Conservation (phyloP, 2,888 invertebrate species). For the Melinaea menophilus region DNA sequence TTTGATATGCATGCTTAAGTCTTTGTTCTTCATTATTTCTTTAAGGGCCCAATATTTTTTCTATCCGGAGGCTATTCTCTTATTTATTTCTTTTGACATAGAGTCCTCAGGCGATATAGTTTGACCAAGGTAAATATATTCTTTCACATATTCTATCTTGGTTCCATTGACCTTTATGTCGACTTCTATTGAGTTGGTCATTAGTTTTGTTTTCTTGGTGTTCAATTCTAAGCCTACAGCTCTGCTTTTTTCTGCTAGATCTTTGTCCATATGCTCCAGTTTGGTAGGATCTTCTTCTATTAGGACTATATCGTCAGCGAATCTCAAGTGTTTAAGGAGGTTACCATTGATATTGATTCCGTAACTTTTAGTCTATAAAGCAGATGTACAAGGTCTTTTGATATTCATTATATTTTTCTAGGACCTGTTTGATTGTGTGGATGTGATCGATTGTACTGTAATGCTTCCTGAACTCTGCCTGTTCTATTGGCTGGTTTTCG, state of each 20-base stretch:
- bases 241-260: constrained; percentile 5
- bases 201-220: neutral
- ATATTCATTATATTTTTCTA: constrained; percentile 16
- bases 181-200: no score
- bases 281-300: constrained; percentile 3
- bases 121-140: constrained; percentile 17
- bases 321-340: constrained; percentile 6
- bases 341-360: constrained; percentile 3
- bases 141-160: constrained; percentile 4
- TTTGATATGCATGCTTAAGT: no score
- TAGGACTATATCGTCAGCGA: constrained; percentile 12
- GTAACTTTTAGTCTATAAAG: constrained; percentile 20
- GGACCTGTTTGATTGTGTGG: constrained; percentile 23
- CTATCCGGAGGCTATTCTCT: constrained; percentile 19
- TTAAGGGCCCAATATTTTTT: neutral
- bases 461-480: constrained; percentile 28
- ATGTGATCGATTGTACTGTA: constrained; percentile 29
- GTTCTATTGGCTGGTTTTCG: no score
- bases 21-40: no score
- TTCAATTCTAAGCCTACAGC: constrained; percentile 9
- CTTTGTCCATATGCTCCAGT: neutral
- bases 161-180: no score
- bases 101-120: constrained; percentile 16
- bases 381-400: constrained; percentile 18
- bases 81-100: constrained; percentile 23